Percentiles rank a stretch among this genome's conserved stretches.
These are phyloP conservation scores for Thermophis baileyi DNA, from an alignment of 2,113 vertebrate species.

Conservation along the genomic window DNA sequence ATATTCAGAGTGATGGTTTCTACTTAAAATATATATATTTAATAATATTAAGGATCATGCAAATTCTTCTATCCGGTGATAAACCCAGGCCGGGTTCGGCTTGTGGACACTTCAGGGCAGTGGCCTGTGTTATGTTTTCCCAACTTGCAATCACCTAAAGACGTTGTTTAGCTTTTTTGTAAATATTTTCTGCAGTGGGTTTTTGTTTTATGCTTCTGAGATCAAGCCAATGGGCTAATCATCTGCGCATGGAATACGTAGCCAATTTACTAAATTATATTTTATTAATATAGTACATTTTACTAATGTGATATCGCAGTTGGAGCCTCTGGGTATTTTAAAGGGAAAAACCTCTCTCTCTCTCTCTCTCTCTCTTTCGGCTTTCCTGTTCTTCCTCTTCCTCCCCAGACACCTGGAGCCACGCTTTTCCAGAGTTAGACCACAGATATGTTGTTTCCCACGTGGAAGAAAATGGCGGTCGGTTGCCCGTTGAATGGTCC, in stretches of 20 bases:
- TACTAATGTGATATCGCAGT: background rate
- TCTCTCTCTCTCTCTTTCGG: background rate
- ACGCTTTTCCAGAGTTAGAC: background rate
- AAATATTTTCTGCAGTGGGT: too few species aligned
- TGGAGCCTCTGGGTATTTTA: background rate
- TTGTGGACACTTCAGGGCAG: background rate
- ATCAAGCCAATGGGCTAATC: too few species aligned
- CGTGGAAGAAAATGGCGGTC: conserved; percentile 60
- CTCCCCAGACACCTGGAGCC: conserved; percentile 23
- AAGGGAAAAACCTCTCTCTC: too few species aligned
- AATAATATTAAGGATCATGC: background rate
- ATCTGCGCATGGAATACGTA: background rate
- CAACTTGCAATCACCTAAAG: background rate
- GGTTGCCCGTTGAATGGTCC: conserved; percentile 67
- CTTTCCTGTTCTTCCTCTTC: background rate
- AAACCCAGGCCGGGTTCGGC: background rate
- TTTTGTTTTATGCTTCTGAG: background rate
- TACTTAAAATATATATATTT: too few species aligned
- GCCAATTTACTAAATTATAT: background rate
- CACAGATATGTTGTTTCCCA: conserved; percentile 16
- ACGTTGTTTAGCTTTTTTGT: too few species aligned
- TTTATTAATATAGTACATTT: background rate
- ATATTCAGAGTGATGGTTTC: background rate
- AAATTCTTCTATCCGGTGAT: background rate
- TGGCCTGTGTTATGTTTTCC: background rate